phyloP scores from a whole-genome alignment of 2,113 vertebrate species.

The Hippocampus zosterae region DNA sequence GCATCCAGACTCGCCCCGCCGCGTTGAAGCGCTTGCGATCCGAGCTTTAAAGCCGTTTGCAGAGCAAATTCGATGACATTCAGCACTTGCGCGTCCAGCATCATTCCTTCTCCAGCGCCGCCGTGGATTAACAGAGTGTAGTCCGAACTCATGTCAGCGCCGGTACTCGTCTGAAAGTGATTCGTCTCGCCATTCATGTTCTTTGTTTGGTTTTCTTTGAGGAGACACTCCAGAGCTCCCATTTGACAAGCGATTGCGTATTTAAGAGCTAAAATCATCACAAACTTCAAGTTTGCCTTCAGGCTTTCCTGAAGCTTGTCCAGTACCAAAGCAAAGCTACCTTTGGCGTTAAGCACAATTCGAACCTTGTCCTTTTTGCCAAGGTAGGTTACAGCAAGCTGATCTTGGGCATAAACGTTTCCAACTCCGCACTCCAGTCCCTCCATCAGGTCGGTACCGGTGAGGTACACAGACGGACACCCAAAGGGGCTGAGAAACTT shows the following conservation, averaged over 20 bases:
- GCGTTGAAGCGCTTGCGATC: conserved; percentile 56
- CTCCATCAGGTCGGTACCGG: conserved; percentile 70
- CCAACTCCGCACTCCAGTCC: conserved; percentile 73
- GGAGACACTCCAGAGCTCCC: conserved; percentile 67
- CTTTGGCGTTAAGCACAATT: conserved; percentile 71
- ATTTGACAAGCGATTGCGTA: conserved; percentile 72
- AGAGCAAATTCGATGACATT: conserved; percentile 71
- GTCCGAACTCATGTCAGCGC: conserved; percentile 31
- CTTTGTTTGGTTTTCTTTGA: conserved; percentile 45
- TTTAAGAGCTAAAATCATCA: conserved; percentile 71
- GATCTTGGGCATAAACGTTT: conserved; percentile 74
- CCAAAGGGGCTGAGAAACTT: conserved; percentile 70
- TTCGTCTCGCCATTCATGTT: conserved; percentile 31
- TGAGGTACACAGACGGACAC: conserved; percentile 75
- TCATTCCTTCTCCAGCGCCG: conserved; percentile 72
- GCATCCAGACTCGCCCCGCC: conserved; percentile 72
- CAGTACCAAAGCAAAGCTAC: conserved; percentile 61
- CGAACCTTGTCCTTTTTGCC: conserved; percentile 68
- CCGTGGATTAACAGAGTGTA: conserved; percentile 73
- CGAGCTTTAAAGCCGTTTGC: conserved; percentile 65
- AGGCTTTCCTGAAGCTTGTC: conserved; percentile 61
- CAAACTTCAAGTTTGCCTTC: conserved; percentile 57
- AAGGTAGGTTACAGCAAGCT: conserved; percentile 74
- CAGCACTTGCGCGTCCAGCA: conserved; percentile 59
- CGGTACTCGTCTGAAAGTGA: conserved; percentile 5